Evolutionary conservation across 2,888 invertebrate genomes (phyloP).

Genomic region (Caenorhabditis doughertyi): DNA sequence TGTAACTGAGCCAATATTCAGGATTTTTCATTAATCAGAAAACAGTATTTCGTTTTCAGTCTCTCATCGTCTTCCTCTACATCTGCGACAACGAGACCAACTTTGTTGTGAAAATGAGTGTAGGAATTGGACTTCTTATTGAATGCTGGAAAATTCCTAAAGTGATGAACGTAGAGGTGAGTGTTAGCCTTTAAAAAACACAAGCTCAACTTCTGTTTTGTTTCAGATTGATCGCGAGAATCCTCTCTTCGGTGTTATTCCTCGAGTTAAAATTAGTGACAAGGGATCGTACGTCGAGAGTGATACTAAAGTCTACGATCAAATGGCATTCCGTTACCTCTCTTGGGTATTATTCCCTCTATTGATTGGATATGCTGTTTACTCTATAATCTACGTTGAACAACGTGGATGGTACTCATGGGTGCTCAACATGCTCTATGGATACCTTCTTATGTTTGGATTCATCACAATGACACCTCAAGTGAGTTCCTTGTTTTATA

Average conservation of each 20-base stretch:
- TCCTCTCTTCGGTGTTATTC: conserved; percentile 89
- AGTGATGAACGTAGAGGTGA: conserved; percentile 77
- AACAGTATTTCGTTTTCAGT: conserved; percentile 86
- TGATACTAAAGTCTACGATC: conserved; percentile 93
- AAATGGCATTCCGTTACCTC: conserved; percentile 94
- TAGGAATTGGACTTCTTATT: conserved; percentile 94
- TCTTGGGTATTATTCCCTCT: conserved; percentile 97
- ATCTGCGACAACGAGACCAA: conserved; percentile 99
- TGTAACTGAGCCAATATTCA: no score
- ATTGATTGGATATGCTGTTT: conserved; percentile 93
- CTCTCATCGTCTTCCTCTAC: conserved; percentile 94
- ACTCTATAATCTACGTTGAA: conserved; percentile 95
- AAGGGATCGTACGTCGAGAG: conserved; percentile 98
- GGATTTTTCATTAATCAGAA: not conserved
- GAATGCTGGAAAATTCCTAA: conserved; percentile 99
- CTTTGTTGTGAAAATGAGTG: conserved; percentile 93
- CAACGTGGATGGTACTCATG: conserved; percentile 98
- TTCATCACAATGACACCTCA: conserved; percentile 99
- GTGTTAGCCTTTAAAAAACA: not conserved
- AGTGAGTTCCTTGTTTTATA: conserved; percentile 34
- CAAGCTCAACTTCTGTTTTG: not conserved
- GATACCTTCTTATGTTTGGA: conserved; percentile 96
- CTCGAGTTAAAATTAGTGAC: conserved; percentile 90
- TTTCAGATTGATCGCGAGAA: conserved; percentile 81
- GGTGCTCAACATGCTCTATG: conserved; percentile 95